Evolutionary conservation across 2,888 invertebrate species (phyloP).

Genomic region (Drosophila mimica): DNA sequence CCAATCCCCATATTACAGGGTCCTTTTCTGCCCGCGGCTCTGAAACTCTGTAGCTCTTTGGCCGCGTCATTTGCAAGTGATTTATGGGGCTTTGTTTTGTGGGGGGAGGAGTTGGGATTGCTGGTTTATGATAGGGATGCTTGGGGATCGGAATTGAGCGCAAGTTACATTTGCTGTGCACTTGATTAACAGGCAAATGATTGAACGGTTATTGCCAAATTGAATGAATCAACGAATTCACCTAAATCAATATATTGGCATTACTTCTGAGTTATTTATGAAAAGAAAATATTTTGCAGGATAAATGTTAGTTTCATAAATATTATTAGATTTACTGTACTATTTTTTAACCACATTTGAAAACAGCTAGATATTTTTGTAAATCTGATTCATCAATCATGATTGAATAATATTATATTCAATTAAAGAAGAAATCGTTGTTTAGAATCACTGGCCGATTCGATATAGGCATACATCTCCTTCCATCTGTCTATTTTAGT

Average conservation of each 20-base stretch:
- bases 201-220: conserved; percentile 70
- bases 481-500: neutral
- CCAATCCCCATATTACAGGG: conserved; percentile 51
- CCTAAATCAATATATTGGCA: conserved; percentile 12
- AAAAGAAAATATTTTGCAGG: neutral
- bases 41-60: conserved; percentile 31
- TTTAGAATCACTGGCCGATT: neutral
- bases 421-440: neutral
- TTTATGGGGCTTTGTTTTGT: conserved; percentile 62
- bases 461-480: neutral
- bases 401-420: too few relatives aligned
- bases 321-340: neutral
- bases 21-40: conserved; percentile 22
- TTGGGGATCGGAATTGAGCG: conserved; percentile 3
- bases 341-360: neutral
- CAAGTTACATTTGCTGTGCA: conserved; percentile 56
- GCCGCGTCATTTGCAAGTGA: conserved; percentile 77
- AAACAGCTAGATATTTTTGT: neutral
- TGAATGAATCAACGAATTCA: conserved; percentile 27
- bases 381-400: neutral
- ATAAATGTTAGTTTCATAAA: neutral
- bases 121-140: conserved; percentile 32
- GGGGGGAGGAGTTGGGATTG: conserved; percentile 15
- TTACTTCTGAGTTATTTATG: neutral
- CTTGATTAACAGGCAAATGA: conserved; percentile 72